Evolutionary conservation across 2,797 vertebrate genomes (phyloP).

Genomic region (Clangula hyemalis): DNA sequence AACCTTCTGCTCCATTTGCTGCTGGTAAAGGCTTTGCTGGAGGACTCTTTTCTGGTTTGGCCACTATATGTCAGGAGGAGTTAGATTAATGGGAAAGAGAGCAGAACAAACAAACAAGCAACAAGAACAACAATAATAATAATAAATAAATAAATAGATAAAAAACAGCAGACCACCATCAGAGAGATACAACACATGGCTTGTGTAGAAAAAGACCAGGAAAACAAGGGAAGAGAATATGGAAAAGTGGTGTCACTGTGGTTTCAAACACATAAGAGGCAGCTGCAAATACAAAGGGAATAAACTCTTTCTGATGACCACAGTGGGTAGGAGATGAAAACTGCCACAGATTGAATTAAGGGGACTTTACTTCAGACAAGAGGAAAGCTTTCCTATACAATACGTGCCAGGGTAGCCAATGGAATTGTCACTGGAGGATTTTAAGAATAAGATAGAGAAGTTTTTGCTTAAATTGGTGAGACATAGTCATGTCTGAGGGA

Average conservation of each 20-base stretch:
- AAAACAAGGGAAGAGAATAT: neutral
- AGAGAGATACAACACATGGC: neutral
- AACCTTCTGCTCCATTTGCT: conserved; percentile 61
- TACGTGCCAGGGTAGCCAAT: neutral
- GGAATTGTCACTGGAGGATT: neutral
- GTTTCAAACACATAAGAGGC: neutral
- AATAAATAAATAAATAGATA: neutral
- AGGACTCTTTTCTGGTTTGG: conserved; percentile 7
- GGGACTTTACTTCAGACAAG: neutral
- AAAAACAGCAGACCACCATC: neutral
- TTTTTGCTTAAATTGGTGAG: neutral
- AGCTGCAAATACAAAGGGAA: neutral
- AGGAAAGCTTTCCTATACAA: neutral
- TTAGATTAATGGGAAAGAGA: neutral
- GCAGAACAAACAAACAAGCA: neutral
- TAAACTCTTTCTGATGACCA: neutral
- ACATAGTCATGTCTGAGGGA: neutral
- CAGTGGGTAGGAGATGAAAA: neutral
- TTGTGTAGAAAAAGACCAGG: neutral
- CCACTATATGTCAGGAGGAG: neutral
- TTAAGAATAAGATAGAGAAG: neutral
- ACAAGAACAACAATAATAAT: too few relatives aligned
- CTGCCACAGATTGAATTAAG: neutral
- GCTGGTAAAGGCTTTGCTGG: conserved; percentile 12
- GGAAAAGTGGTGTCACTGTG: neutral